Evolutionary conservation across 2,888 invertebrate species (phyloP).

Genomic region (Noctua pronuba): DNA sequence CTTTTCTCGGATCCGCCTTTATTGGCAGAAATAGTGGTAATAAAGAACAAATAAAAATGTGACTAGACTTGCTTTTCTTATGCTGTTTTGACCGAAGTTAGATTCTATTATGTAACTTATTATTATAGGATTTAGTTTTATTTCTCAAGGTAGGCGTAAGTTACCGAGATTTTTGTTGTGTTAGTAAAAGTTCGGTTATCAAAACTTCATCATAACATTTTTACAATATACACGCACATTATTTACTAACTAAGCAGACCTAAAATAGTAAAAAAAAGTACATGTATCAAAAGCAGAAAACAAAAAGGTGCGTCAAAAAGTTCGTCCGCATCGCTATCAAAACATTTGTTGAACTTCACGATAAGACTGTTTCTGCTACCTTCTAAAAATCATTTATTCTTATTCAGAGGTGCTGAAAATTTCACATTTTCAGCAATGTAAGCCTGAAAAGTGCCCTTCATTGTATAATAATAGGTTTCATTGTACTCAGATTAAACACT

Average conservation of each 20-base stretch:
- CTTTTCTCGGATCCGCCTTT: background rate
- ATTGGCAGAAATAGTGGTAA: background rate
- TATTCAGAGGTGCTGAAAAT: background rate
- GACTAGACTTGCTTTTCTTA: background rate
- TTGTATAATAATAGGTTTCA: constrained; percentile 28
- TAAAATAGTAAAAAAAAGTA: too few species aligned
- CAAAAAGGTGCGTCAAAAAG: too few species aligned
- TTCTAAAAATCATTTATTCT: background rate
- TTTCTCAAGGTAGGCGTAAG: background rate
- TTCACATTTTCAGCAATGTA: background rate
- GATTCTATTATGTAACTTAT: background rate
- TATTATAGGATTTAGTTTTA: background rate
- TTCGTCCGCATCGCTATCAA: too few species aligned
- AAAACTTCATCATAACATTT: background rate
- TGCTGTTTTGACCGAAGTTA: background rate
- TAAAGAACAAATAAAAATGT: background rate
- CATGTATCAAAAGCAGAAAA: too few species aligned
- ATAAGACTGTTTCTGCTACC: too few species aligned
- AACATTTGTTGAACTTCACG: too few species aligned
- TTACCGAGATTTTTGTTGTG: background rate
- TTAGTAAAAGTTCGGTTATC: background rate
- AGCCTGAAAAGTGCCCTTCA: constrained; percentile 4
- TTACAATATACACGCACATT: too few species aligned
- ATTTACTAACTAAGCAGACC: too few species aligned
- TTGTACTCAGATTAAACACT: constrained; percentile 41